Evolutionary conservation across 2,113 vertebrate species (phyloP).

Genomic region (Neolamprologus ventralis): DNA sequence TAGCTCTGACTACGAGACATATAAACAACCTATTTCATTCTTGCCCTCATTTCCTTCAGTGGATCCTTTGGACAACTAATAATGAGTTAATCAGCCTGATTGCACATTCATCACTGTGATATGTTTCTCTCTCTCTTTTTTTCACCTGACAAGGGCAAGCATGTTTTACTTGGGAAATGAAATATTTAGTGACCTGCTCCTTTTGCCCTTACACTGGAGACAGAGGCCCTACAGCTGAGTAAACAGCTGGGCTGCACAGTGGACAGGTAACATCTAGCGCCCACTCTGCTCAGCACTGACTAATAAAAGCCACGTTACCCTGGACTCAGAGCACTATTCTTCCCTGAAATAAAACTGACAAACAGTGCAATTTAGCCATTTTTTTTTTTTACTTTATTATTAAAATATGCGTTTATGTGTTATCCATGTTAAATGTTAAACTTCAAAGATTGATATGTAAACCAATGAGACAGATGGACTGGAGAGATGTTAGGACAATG

Average conservation of each 20-base stretch:
- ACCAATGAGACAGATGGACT: background rate
- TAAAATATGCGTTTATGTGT: background rate
- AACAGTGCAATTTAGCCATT: background rate
- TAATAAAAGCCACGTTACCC: conserved; percentile 4
- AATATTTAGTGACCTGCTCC: conserved; percentile 75
- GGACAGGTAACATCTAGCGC: conserved; percentile 62
- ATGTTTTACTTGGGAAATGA: conserved; percentile 81
- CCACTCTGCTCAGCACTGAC: background rate
- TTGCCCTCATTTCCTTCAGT: conserved; percentile 74
- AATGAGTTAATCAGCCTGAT: conserved; percentile 77
- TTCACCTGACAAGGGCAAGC: conserved; percentile 49
- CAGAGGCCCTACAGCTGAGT: conserved; percentile 72
- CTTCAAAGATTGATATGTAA: conserved; percentile 49
- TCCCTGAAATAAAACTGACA: background rate
- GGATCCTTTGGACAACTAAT: conserved; percentile 68
- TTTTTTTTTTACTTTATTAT: background rate
- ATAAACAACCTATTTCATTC: conserved; percentile 66
- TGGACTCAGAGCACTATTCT: background rate
- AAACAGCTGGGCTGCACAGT: conserved; percentile 57
- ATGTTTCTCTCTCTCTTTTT: conserved; percentile 42
- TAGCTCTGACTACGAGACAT: conserved; percentile 53
- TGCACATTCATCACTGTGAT: conserved; percentile 76
- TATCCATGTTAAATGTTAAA: background rate
- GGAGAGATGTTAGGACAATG: conserved; percentile 77
- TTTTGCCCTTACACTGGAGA: conserved; percentile 65